Base-by-base conservation (phyloP, 2,113 vertebrate species). In the Asarcornis scutulata region DNA sequence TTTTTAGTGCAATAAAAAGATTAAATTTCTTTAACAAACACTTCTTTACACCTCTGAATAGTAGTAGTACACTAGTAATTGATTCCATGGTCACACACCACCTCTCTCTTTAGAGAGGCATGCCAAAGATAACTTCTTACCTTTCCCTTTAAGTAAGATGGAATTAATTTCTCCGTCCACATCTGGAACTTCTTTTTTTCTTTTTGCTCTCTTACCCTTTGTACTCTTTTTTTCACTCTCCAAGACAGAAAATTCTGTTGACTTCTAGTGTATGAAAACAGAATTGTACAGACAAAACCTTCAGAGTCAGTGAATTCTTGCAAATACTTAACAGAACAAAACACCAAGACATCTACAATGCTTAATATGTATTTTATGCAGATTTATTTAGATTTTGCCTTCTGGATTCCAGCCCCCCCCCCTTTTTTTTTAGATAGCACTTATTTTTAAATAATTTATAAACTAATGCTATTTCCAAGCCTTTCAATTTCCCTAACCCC, bases 151-250 rank as follows among this genome's bases (percentile, higher is more conserved):
- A 68, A 91, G 90, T 58, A 98, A 88, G 21, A 60, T 27, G 9
- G 97, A 85, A 82, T 98, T 96, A 16, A 98, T 97, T 64, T 98
- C 96, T 75, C 94, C 97, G 66, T 98, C 97, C 3, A 96, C 95
- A 17, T 89, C 96, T 64, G 97, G 97, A 56, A 91, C 95, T 46
- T 91, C 94, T 68, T 97, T 97, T 91, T 89, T 98, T 23, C 97
- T 98, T 93, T 98, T 98, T 56, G 60, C 59, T 96, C 95, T 97
- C 76, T 96, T 98, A 52, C 86, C 26, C 92, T 93, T 97, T 87
- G 98, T 98, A 64, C 92, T 97, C 78, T 97, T 98, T 83, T 91
- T 98, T 76, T 97, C 97, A 55, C 95, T 95, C 77, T 99, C 98
- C 96, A 98, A 95, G 79, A 97, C 62, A 42, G 98, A 98, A 83